A percentile compares a stretch with the other conserved stretches of the same genome.
Conservation (phyloP, 64 coral and sea anemone genomes). For the Porites australiensis region DNA sequence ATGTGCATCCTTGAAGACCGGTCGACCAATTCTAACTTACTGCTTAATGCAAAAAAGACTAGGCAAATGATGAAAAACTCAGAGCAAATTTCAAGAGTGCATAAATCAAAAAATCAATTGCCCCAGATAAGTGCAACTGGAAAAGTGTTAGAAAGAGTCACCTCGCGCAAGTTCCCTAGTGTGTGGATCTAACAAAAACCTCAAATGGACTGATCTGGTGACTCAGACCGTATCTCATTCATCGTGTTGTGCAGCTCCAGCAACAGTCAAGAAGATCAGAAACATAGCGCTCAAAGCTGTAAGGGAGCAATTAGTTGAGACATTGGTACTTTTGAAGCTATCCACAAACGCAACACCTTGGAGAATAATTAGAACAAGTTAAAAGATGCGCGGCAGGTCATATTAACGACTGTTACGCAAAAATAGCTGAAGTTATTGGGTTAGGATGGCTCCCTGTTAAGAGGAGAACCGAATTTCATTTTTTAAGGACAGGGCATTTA, state of each 20-base stretch:
- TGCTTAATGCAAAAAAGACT: conserved; percentile 36
- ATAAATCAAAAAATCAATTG: not conserved
- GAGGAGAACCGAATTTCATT: conserved; percentile 23
- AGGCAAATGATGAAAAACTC: conserved; percentile 33
- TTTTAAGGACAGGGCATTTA: conserved; percentile 29
- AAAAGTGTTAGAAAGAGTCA: conserved; percentile 6
- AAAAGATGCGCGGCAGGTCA: not conserved
- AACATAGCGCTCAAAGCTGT: not conserved
- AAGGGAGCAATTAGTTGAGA: conserved; percentile 9
- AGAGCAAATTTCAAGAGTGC: conserved; percentile 37
- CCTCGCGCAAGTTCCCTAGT: not conserved
- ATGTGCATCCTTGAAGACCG: conserved; percentile 1
- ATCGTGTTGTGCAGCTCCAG: conserved; percentile 8
- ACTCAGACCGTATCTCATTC: not conserved
- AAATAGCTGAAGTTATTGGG: conserved; percentile 2
- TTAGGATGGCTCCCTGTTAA: conserved; percentile 43
- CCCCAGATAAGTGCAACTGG: not conserved
- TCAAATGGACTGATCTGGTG: not conserved
- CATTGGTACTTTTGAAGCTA: conserved; percentile 6
- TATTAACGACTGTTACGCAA: conserved; percentile 32
- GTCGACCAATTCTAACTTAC: not conserved
- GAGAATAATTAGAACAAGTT: not conserved
- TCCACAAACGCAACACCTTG: not conserved
- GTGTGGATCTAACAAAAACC: not conserved
- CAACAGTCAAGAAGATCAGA: conserved; percentile 4